Evolutionary conservation across 2,888 invertebrate genomes (phyloP), one percentile per base, ranked within the genome.

Genomic region (Petrolisthes cinctipes): DNA sequence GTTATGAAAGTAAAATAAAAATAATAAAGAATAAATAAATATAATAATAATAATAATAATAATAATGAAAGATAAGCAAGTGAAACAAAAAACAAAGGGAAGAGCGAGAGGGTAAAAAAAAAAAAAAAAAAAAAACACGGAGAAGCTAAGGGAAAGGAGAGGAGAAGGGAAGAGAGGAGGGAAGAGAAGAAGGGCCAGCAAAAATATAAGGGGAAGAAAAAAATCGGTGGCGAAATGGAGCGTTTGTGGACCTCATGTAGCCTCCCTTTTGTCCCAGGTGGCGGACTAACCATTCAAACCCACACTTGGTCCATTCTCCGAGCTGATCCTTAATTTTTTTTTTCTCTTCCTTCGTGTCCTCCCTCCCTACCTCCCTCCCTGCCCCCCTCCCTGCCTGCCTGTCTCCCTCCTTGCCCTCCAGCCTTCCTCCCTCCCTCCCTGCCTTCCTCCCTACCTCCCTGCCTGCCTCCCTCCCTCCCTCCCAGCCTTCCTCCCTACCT

Each of bases 221-320:
- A 86, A 81, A 80, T 37, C 73, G 80, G 57, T 57, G n/a, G 73
- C 73, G 86, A 86, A 86, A 86, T 86, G 86, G 86, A 86, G 86
- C 86, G 81, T 57, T 80, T 37, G 56, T 54, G 79, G 81, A 86
- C 80, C 66, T 81, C 57, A 81, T 81, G 86, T 81, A 71, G 51
- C 53, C 68, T 57, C 56, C 82, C 66, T 78, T 86, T 86, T 82
- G 82, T 82, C 82, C 86, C 86, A 86, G 86, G 86, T 86, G 86
- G 80, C 86, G 61, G 86, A 79, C 37, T 54, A 79, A 82, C 86
- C 86, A 86, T 86, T 83, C 86, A 82, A 78, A 86, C 68, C 83
- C 75, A 81, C 81, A 81, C 82, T 82, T 51, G 56, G 73, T 53
- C 86, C 82, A 73, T 81, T 81, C 86, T 81, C 86, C 68, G 57